Conservation (phyloP, 2,888 invertebrate genomes). For the Scaptomyza tumidula region DNA sequence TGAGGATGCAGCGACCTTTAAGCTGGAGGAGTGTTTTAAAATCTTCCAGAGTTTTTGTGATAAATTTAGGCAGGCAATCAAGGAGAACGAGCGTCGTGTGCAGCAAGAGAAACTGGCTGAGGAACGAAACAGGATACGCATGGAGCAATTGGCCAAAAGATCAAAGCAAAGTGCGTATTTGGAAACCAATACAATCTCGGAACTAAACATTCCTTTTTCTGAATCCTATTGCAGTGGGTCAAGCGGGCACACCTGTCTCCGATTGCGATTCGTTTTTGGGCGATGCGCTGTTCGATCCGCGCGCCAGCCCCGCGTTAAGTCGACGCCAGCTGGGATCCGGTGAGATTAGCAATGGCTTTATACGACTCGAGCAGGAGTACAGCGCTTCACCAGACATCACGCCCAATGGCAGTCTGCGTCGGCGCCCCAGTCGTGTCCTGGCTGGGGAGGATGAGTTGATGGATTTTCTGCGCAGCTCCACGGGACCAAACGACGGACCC, state of each 20-base stretch:
- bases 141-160: slow-evolving; percentile 88
- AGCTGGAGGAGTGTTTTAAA: slow-evolving; percentile 96
- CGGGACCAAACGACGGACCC: slow-evolving; percentile 87
- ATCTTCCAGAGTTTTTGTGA: slow-evolving; percentile 95
- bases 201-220: not conserved
- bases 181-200: not conserved
- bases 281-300: slow-evolving; percentile 91
- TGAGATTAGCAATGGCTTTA: slow-evolving; percentile 75
- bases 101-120: slow-evolving; percentile 94
- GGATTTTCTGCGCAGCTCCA: slow-evolving; percentile 92
- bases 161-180: slow-evolving; percentile 86
- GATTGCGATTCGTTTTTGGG: slow-evolving; percentile 90
- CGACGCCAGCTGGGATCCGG: slow-evolving; percentile 88
- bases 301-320: slow-evolving; percentile 89
- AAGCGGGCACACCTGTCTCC: slow-evolving; percentile 90
- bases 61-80: slow-evolving; percentile 92
- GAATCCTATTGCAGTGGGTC: slow-evolving; percentile 85
- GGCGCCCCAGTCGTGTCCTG: slow-evolving; percentile 89
- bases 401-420: slow-evolving; percentile 93
- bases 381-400: slow-evolving; percentile 89
- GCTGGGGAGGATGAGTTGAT: slow-evolving; percentile 91
- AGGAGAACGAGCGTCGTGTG: slow-evolving; percentile 93
- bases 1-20: slow-evolving; percentile 94
- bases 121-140: slow-evolving; percentile 89
- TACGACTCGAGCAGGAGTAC: slow-evolving; percentile 76